Conservation (phyloP, 2,113 vertebrate genomes). For the Odobenus rosmarus region DNA sequence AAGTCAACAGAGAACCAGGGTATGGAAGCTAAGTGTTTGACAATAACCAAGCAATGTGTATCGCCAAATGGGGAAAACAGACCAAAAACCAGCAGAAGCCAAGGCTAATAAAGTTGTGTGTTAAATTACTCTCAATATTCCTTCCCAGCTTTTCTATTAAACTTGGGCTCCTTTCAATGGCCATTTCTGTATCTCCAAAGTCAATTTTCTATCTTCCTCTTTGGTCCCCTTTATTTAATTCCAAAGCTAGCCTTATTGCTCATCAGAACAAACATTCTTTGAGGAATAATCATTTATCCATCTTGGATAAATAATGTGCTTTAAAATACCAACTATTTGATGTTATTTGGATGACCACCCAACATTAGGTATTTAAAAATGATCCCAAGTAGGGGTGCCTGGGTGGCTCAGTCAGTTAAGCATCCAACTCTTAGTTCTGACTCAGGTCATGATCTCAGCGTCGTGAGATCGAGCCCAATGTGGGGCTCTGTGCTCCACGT, state of each 20-base stretch:
- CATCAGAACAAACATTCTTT: background rate
- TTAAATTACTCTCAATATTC: background rate
- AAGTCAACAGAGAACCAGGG: background rate
- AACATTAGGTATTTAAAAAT: slow-evolving; percentile 21
- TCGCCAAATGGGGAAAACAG: background rate
- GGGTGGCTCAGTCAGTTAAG: background rate
- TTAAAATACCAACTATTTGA: background rate
- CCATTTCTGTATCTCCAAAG: background rate
- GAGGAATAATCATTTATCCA: background rate
- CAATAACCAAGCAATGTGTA: background rate
- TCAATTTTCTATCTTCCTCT: background rate
- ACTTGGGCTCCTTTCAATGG: background rate
- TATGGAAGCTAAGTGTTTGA: background rate
- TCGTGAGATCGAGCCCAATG: background rate
- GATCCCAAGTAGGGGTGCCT: background rate
- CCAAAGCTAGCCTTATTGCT: background rate
- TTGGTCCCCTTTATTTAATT: slow-evolving; percentile 33
- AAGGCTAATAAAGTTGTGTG: background rate
- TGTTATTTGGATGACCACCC: background rate
- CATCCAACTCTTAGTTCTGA: background rate
- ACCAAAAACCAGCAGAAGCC: background rate
- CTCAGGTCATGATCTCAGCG: background rate
- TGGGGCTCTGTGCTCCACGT: background rate
- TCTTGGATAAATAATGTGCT: slow-evolving; percentile 43
- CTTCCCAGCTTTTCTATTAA: background rate